phyloP scores from a whole-genome alignment of 2,113 vertebrate species.

The Scatophagus argus region DNA sequence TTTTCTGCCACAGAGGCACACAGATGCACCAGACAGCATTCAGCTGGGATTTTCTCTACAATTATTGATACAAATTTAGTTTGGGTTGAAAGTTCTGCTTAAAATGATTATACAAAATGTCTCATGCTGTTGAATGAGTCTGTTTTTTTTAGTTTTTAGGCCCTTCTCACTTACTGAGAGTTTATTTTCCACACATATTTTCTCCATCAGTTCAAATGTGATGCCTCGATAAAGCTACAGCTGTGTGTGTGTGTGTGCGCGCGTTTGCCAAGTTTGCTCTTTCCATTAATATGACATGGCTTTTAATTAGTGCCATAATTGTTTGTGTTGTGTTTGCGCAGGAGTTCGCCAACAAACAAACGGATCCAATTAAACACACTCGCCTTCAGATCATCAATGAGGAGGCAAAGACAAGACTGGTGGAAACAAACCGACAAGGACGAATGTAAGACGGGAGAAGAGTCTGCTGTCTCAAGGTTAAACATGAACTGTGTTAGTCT shows the following conservation, averaged over 20 bases:
- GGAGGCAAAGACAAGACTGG: slow-evolving; percentile 69
- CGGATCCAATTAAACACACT: slow-evolving; percentile 80
- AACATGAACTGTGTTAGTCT: slow-evolving; percentile 39
- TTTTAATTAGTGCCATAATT: slow-evolving; percentile 84
- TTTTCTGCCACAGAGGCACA: slow-evolving; percentile 39
- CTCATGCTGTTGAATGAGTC: background rate
- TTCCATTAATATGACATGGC: slow-evolving; percentile 72
- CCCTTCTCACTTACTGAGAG: background rate
- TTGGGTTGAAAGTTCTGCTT: slow-evolving; percentile 22
- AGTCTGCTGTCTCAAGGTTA: slow-evolving; percentile 61
- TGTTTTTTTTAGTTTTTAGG: slow-evolving; percentile 3
- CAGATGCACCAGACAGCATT: slow-evolving; percentile 16
- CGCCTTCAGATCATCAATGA: slow-evolving; percentile 77
- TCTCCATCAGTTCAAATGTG: slow-evolving; percentile 31
- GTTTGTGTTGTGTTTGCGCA: slow-evolving; percentile 82
- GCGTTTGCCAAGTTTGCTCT: slow-evolving; percentile 64
- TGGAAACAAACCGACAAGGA: slow-evolving; percentile 58
- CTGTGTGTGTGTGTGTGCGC: slow-evolving; percentile 2
- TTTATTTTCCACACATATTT: slow-evolving; percentile 18
- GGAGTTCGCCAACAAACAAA: slow-evolving; percentile 80
- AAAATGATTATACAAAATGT: slow-evolving; percentile 10
- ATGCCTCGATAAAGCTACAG: slow-evolving; percentile 1
- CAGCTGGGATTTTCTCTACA: slow-evolving; percentile 13
- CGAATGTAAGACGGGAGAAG: slow-evolving; percentile 56
- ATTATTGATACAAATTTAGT: slow-evolving; percentile 32